Base-by-base conservation (phyloP, 2,113 vertebrate genomes). In the Pseudopipra pipra region DNA sequence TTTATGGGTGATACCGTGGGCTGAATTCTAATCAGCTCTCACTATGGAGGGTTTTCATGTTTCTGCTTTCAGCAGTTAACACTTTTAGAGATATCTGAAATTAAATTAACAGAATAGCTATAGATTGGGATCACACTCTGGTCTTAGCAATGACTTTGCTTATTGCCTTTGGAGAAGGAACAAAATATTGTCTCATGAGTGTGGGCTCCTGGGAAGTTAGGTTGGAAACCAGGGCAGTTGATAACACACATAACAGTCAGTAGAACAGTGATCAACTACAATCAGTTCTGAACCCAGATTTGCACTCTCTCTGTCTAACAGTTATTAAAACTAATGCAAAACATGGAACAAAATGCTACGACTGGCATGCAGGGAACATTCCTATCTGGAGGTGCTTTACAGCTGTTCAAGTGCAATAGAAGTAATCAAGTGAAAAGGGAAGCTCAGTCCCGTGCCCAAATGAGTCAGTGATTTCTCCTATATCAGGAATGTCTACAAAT, bases 1-100 rank as follows among this genome's bases (percentile, higher is more conserved):
- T 97, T 97, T 97, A 95, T 44, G 62, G 72, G 85, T 86, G 88
- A 74, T 67, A 92, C 49, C 86, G 65, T 80, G 85, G 90, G 51
- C 74, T 96, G 94, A 95, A 97, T 97, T 96, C 91, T 92, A 97
- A 97, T 92, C 78, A 95, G 88, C 88, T 92, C 75, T 91, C 74
- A n/a, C 51, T 71, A 2, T 16, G 73, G 88, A 27, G 33, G 37
- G 68, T 76, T 92, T 91, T 95, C 88, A 46, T 30, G 54, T 84
- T 93, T 89, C 85, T 92, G 71, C 78, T 93, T 81, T 90, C 84
- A 92, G 84, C 75, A 74, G 65, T 95, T 96, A 97, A 92, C 67
- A 31, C 73, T 94, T 94, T 95, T 33, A 71, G 62, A 83, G 91
- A 51, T 16, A 73, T 5, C 41, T 58, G 52, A 79, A 92, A 87